A percentile compares a stretch with the other conserved stretches of the same genome.
These are phyloP conservation scores for Gastrophryne carolinensis DNA, from an alignment of 2,797 vertebrate genomes.

Conservation along the genomic window DNA sequence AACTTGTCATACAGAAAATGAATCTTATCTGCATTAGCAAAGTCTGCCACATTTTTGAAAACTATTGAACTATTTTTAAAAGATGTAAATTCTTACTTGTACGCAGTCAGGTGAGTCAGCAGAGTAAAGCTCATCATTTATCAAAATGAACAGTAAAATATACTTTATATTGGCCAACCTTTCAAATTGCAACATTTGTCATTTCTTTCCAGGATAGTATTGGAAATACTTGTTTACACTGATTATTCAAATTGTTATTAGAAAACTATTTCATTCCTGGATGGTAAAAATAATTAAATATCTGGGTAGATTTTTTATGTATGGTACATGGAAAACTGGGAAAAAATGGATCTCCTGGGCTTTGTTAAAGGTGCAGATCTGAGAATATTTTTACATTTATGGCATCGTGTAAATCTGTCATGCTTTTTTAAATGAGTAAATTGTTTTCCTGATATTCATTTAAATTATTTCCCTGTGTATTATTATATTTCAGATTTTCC, in stretches of 20 bases:
- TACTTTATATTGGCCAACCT: background rate
- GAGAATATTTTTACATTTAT: too few species aligned
- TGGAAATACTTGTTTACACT: background rate
- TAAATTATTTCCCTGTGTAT: too few species aligned
- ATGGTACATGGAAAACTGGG: too few species aligned
- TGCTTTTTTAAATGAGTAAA: too few species aligned
- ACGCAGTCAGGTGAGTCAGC: background rate
- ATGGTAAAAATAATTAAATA: too few species aligned
- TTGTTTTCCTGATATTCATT: too few species aligned
- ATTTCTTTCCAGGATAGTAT: background rate
- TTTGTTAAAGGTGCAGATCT: too few species aligned
- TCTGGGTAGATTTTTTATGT: too few species aligned
- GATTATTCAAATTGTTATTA: background rate
- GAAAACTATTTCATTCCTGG: too few species aligned
- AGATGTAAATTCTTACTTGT: background rate
- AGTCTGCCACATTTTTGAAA: background rate
- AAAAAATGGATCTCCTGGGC: too few species aligned
- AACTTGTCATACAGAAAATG: background rate
- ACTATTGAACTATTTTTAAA: background rate
- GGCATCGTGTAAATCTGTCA: too few species aligned
- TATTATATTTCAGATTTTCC: too few species aligned
- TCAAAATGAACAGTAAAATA: background rate
- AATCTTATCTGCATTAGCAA: background rate
- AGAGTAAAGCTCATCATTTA: background rate
- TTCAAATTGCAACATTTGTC: background rate